These are phyloP conservation scores for Emydocephalus ijimae DNA, from an alignment of 2,113 vertebrate species.

Conservation along the genomic window DNA sequence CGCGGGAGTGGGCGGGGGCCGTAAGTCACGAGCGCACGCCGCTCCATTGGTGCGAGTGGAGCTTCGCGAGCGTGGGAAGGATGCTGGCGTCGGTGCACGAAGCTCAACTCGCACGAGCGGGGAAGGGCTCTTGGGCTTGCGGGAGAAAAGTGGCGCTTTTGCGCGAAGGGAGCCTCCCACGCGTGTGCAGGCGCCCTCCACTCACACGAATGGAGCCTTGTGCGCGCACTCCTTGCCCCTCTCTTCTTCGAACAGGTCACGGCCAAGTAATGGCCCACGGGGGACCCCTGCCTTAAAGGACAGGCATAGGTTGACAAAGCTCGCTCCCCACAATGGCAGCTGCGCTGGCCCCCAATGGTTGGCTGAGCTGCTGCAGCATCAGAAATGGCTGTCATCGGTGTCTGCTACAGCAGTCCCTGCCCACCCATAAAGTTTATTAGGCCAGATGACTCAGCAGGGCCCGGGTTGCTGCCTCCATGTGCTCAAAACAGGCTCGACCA, in stretches of 20 bases:
- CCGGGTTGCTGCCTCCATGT: not conserved
- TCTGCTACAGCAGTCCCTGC: not conserved
- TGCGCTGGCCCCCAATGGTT: not conserved
- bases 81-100: rapidly evolving
- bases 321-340: not conserved
- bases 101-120: too few relatives aligned
- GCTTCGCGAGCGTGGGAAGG: not conserved
- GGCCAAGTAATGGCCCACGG: too few relatives aligned
- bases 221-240: not conserved
- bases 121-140: too few relatives aligned
- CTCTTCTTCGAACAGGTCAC: not conserved
- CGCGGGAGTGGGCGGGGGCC: too few relatives aligned
- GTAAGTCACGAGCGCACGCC: not conserved
- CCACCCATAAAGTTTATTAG: slow-evolving; percentile 11
- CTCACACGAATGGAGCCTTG: too few relatives aligned
- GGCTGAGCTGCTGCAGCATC: not conserved
- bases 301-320: not conserved
- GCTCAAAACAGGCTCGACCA: not conserved
- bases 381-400: not conserved
- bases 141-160: too few relatives aligned
- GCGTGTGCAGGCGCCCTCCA: too few relatives aligned
- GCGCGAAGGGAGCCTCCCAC: too few relatives aligned
- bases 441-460: slow-evolving; percentile 15
- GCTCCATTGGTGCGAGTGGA: too few relatives aligned
- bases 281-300: not conserved